Percentiles rank a stretch among this genome's conserved stretches.
Evolutionary conservation across 2,888 invertebrate genomes (phyloP).

Genomic region (Eumerus sabulonum): DNA sequence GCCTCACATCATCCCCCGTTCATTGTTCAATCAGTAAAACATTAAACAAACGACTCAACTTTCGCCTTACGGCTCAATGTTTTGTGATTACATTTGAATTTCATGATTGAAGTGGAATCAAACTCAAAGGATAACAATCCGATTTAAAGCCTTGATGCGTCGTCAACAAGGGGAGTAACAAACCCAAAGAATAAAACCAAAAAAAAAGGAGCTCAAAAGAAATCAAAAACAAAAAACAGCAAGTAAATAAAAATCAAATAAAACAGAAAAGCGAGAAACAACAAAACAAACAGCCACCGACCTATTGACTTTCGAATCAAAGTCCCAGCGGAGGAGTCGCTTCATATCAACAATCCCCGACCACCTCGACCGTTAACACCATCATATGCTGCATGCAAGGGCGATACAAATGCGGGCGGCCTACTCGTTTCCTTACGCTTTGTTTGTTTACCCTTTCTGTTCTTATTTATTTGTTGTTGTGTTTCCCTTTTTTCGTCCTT

Average conservation of each 20-base stretch:
- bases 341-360: neutral
- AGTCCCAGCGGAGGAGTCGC: slow-evolving; percentile 33
- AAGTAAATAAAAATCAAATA: slow-evolving; percentile 48
- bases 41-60: no score
- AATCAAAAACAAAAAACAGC: no score
- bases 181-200: slow-evolving; percentile 8
- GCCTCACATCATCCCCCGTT: no score
- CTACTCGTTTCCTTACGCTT: slow-evolving; percentile 20
- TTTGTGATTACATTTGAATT: slow-evolving; percentile 67
- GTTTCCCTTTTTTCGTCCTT: neutral
- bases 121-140: slow-evolving; percentile 63
- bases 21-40: no score
- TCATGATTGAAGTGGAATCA: slow-evolving; percentile 61
- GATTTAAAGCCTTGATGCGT: slow-evolving; percentile 64
- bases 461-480: slow-evolving; percentile 12
- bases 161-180: slow-evolving; percentile 28
- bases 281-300: slow-evolving; percentile 57
- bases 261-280: slow-evolving; percentile 38
- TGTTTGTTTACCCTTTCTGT: slow-evolving; percentile 21
- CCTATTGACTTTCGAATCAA: slow-evolving; percentile 64
- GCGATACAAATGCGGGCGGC: slow-evolving; percentile 48
- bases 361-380: neutral
- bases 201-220: slow-evolving; percentile 10
- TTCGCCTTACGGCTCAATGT: slow-evolving; percentile 31
- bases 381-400: slow-evolving; percentile 20